Evolutionary conservation across 1,140 invertebrate species (phyloP), one percentile per base, ranked within the genome.

Genomic region (Nasonia giraulti): DNA sequence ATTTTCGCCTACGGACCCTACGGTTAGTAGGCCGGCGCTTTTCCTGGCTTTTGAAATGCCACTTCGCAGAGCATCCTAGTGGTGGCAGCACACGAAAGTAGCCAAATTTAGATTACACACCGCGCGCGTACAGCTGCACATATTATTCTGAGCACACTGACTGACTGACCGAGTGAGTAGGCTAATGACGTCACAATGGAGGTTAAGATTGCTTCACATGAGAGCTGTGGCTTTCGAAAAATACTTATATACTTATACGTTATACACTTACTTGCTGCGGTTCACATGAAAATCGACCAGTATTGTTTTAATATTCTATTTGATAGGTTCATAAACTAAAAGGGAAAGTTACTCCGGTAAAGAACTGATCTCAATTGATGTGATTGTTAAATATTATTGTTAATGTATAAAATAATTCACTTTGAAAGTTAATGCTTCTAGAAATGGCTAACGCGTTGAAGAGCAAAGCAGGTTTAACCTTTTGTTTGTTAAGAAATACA

Each of bases 1-100:
- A 89, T 89, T 90, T 89, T 89, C 66, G 82, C 86, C 84, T 87
- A 37, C 44, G 82, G 87, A 69, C 80, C 86, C 84, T 87, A 37
- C 44, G 82, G 87, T 73, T 83, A 74, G 73, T 84, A 62, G 20
- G 69, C 75, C 81, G 86, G 71, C 69, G 44, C 68, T 84, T 55
- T 55, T 55, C 17, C 50, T 55, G 17, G 50, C 50, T 55, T 88
- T 88, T 87, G 69, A 89, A 87, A 87, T 83, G 74, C 71, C 78
- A 69, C 85, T 89, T 87, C 83, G 27, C 80, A 85, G 80, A 75
- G 23, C 55, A 83, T 75, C 84, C 76, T 79, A 55, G 1, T 69
- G 86, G 47, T 88, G 87, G 85, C 87, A 86, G 80, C 79, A 86
- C 85, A 68, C 62, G 80, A 86, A 79, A 85, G 73, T 23, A 55